Conservation (phyloP, 1,140 invertebrate species). For the Heliothis virescens region DNA sequence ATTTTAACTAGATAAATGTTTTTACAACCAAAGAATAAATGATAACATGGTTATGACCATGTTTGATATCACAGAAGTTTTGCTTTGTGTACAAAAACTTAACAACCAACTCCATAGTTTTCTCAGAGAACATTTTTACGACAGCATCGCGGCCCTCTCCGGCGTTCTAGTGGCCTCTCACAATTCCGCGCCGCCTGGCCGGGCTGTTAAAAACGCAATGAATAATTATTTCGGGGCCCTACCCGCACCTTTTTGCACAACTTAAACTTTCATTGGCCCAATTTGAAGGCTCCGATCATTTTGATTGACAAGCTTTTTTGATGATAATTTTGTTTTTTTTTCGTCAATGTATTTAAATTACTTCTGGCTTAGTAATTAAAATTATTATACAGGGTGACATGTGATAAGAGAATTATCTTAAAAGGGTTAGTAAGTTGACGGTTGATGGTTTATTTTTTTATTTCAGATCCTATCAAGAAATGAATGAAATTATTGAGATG, state of each 20-base stretch:
- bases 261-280: constrained; percentile 36
- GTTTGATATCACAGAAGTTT: too few relatives aligned
- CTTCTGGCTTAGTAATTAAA: not conserved
- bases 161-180: constrained; percentile 73
- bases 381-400: too few relatives aligned
- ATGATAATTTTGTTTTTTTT: not conserved
- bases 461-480: too few relatives aligned
- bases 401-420: not conserved
- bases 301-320: constrained; percentile 32
- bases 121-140: constrained; percentile 77
- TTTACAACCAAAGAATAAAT: too few relatives aligned
- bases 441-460: too few relatives aligned
- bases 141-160: constrained; percentile 70
- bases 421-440: too few relatives aligned
- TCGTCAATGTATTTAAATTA: not conserved
- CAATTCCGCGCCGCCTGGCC: constrained; percentile 77
- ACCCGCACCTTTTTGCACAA: constrained; percentile 35
- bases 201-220: constrained; percentile 84
- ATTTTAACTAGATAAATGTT: too few relatives aligned
- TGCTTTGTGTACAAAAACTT: not conserved
- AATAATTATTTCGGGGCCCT: constrained; percentile 78
- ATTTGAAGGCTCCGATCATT: constrained; percentile 32
- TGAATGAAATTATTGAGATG: too few relatives aligned
- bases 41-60: too few relatives aligned
- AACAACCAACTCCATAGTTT: constrained; percentile 58